phyloP scores from a whole-genome alignment of 2,888 invertebrate genomes.

The Ectobius pallidus region DNA sequence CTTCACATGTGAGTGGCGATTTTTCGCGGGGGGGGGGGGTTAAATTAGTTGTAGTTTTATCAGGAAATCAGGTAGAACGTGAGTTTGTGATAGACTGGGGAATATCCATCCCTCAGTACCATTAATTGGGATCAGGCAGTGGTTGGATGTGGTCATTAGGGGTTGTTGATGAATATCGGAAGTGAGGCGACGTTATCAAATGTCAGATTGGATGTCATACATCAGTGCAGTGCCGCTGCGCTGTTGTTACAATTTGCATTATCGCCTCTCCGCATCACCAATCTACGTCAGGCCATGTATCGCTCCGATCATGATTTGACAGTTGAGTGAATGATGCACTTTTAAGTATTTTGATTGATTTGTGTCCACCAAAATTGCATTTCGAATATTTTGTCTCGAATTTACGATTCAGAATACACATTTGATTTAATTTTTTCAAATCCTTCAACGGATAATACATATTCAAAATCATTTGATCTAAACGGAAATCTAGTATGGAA shows the following conservation, averaged over 20 bases:
- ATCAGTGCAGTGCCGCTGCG: neutral
- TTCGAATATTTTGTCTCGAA: too few species aligned
- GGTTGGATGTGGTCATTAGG: slow-evolving; percentile 1
- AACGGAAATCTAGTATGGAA: too few species aligned
- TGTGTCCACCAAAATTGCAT: too few species aligned
- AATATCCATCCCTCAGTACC: neutral
- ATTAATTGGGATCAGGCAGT: neutral
- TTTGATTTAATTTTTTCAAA: too few species aligned
- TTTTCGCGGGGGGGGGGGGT: too few species aligned
- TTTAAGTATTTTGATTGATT: slow-evolving; percentile 12
- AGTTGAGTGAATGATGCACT: neutral
- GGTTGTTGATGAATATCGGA: slow-evolving; percentile 16
- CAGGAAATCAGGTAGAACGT: too few species aligned
- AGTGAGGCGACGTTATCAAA: slow-evolving; percentile 10
- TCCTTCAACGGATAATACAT: too few species aligned
- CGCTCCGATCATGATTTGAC: neutral
- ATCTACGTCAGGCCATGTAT: neutral
- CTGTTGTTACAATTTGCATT: slow-evolving; percentile 7
- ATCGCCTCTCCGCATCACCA: slow-evolving; percentile 2
- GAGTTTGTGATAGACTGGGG: neutral
- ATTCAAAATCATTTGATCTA: too few species aligned
- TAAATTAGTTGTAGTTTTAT: too few species aligned
- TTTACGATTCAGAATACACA: too few species aligned
- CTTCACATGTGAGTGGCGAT: too few species aligned
- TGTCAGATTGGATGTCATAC: neutral